A percentile compares a stretch with the other conserved stretches of the same genome.
These are phyloP conservation scores for Caenorhabditis brenneri DNA, from an alignment of 1,140 invertebrate species.

Conservation along the genomic window DNA sequence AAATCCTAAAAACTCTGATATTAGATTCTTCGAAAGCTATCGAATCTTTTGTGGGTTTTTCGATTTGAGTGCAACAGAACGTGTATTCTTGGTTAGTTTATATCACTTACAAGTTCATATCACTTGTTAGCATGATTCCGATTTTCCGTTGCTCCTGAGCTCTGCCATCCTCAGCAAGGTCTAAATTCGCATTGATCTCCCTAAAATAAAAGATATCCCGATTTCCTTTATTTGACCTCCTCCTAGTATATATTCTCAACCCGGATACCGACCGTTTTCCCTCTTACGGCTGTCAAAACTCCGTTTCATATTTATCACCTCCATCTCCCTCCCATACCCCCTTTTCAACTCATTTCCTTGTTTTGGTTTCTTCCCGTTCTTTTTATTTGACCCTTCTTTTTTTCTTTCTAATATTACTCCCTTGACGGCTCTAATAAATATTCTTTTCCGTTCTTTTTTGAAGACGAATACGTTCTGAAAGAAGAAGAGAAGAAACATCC, in stretches of 20 bases:
- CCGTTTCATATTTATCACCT: background rate
- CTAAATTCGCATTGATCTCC: background rate
- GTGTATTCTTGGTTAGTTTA: too few species aligned
- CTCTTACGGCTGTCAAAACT: conserved; percentile 2
- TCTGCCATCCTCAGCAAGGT: too few species aligned
- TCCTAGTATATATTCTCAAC: background rate
- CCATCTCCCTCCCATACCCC: background rate
- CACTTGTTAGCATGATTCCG: too few species aligned
- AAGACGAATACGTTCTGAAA: background rate
- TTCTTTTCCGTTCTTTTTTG: conserved; percentile 14
- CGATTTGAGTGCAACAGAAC: too few species aligned
- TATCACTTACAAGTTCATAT: too few species aligned
- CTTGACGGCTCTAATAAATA: conserved; percentile 27
- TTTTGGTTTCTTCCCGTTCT: conserved; percentile 8
- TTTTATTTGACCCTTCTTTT: conserved; percentile 18
- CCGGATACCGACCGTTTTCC: conserved; percentile 10
- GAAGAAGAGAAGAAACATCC: conserved; percentile 11
- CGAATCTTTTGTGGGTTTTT: too few species aligned
- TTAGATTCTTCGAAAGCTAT: too few species aligned
- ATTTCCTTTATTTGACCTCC: background rate
- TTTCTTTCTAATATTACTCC: conserved; percentile 4
- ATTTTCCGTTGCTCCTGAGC: too few species aligned
- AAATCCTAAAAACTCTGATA: too few species aligned
- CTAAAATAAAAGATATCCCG: background rate
- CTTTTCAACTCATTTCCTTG: conserved; percentile 28